These are phyloP conservation scores for Hypena proboscidalis DNA, from an alignment of 2,888 invertebrate species.

Conservation along the genomic window DNA sequence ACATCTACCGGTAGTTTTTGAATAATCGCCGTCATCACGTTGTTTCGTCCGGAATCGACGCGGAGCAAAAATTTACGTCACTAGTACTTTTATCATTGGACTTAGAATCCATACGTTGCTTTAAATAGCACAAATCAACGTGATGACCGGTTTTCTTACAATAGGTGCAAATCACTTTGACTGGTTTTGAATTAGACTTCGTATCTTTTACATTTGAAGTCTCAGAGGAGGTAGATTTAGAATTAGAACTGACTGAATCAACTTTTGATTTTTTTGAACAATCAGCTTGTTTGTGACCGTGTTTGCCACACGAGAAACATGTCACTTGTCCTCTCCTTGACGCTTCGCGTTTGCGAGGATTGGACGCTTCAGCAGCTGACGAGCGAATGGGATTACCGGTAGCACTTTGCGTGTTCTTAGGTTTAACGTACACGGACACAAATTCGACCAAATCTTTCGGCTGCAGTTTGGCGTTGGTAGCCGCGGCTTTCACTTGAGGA, in stretches of 20 bases:
- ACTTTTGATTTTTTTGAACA: neutral
- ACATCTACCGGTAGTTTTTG: slow-evolving; percentile 33
- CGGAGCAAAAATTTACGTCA: slow-evolving; percentile 31
- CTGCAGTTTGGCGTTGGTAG: slow-evolving; percentile 8
- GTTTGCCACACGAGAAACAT: neutral
- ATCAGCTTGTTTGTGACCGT: neutral
- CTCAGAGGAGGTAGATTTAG: too few species aligned
- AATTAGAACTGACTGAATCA: neutral
- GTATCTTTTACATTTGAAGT: too few species aligned
- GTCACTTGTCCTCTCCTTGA: slow-evolving; percentile 1
- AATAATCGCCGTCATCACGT: slow-evolving; percentile 27
- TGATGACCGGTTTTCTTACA: slow-evolving; percentile 38
- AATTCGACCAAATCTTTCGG: slow-evolving; percentile 5
- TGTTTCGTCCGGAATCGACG: neutral
- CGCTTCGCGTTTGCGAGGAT: neutral
- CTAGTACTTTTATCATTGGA: too few species aligned
- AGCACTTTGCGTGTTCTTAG: neutral
- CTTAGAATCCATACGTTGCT: slow-evolving; percentile 10
- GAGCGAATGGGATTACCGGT: neutral
- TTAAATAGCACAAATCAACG: slow-evolving; percentile 30
- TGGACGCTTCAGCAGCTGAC: neutral
- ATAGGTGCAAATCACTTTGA: slow-evolving; percentile 19
- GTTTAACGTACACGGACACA: slow-evolving; percentile 9
- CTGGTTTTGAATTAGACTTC: neutral
- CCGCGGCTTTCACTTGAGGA: slow-evolving; percentile 1